phyloP scores from a whole-genome alignment of 2,797 vertebrate genomes.

The Taeniopygia guttata region DNA sequence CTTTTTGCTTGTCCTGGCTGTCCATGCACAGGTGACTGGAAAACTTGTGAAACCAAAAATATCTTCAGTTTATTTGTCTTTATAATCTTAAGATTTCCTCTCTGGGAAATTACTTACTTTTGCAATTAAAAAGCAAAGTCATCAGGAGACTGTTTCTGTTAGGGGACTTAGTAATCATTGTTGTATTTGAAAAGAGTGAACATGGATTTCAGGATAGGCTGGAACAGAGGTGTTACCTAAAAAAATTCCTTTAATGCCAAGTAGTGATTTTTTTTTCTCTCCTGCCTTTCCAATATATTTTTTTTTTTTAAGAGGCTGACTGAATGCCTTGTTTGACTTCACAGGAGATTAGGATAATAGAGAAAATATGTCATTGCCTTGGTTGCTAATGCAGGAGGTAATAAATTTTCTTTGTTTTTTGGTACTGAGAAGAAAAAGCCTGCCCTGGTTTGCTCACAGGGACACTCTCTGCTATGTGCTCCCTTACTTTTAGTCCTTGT shows the following conservation, averaged over 20 bases:
- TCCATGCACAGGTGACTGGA: background rate
- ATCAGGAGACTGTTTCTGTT: background rate
- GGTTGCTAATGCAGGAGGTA: background rate
- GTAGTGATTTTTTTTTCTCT: background rate
- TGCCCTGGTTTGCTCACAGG: background rate
- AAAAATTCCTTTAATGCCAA: background rate
- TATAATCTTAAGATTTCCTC: background rate
- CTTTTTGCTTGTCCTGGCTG: background rate
- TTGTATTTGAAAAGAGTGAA: background rate
- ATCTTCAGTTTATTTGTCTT: background rate
- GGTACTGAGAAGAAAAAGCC: background rate
- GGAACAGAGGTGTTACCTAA: constrained; percentile 7
- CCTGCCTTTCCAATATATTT: background rate
- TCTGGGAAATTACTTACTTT: background rate
- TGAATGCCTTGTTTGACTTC: constrained; percentile 4
- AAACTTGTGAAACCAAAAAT: background rate
- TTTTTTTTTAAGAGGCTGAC: constrained; percentile 19
- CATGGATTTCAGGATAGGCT: constrained; percentile 8
- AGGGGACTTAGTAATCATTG: constrained; percentile 37
- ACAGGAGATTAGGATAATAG: background rate
- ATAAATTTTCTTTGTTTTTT: background rate
- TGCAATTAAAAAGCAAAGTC: background rate
- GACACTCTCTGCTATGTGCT: background rate
- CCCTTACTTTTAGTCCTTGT: background rate
- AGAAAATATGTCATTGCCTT: background rate